These are phyloP conservation scores for Pherbina coryleti DNA, from an alignment of 2,888 invertebrate genomes.

Conservation along the genomic window DNA sequence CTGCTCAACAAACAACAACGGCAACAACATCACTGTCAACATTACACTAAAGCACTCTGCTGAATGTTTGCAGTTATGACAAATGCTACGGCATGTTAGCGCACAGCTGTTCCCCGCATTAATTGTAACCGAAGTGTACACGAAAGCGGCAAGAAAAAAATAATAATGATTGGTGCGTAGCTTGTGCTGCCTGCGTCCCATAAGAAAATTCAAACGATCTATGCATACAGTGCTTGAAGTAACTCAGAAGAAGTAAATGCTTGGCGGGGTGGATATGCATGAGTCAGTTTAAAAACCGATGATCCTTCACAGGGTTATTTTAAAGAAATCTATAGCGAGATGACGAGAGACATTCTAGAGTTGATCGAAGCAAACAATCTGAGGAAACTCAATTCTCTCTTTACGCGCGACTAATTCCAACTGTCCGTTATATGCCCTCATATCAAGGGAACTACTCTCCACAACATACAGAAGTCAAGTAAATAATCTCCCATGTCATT, in stretches of 20 bases:
- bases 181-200: background rate
- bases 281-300: background rate
- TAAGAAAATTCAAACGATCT: background rate
- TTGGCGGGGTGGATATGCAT: background rate
- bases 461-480: no score
- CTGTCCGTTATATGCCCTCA: no score
- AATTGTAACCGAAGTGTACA: constrained; percentile 1
- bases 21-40: background rate
- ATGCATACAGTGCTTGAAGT: background rate
- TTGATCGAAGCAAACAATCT: no score
- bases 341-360: no score
- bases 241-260: background rate
- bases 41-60: background rate
- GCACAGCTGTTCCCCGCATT: constrained; percentile 32
- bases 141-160: background rate
- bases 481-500: background rate
- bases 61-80: constrained; percentile 22
- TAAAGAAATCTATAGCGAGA: background rate
- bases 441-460: no score
- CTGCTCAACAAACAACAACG: background rate
- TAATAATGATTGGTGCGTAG: background rate
- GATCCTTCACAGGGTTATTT: background rate
- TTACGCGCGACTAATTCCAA: no score
- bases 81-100: constrained; percentile 8
- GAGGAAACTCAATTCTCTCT: no score